phyloP scores from a whole-genome alignment of 2,888 invertebrate species.

The Sminthurides aquaticus region DNA sequence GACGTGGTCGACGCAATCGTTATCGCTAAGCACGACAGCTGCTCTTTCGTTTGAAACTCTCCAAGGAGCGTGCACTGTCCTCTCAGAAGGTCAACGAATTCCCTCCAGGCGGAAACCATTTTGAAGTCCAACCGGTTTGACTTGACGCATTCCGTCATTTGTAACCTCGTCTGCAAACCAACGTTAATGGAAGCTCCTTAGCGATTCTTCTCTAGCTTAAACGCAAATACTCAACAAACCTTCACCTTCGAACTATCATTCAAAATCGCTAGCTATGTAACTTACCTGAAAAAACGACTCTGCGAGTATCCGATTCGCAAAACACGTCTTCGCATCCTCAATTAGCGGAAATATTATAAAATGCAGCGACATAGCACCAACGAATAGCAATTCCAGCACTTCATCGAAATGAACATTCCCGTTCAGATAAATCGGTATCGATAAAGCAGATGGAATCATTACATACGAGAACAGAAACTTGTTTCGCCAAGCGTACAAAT shows the following conservation, averaged over 20 bases:
- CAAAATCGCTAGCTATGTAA: not conserved
- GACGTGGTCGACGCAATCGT: not conserved
- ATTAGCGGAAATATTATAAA: constrained; percentile 4
- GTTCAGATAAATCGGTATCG: constrained; percentile 4
- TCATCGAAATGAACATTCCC: not conserved
- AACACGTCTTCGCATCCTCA: not conserved
- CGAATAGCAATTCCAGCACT: not conserved
- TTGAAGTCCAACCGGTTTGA: not conserved
- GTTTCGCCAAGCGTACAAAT: constrained; percentile 7
- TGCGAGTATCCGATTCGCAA: not conserved
- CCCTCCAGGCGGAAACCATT: constrained; percentile 10
- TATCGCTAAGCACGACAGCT: not conserved
- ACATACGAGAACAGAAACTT: not conserved
- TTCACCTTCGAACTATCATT: not conserved
- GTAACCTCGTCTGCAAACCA: not conserved
- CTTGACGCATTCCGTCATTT: not conserved
- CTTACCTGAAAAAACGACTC: constrained; percentile 6
- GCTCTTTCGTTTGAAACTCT: not conserved
- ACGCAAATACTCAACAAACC: not conserved
- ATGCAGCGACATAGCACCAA: not conserved
- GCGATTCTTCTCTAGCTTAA: too few species aligned
- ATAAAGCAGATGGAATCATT: not conserved
- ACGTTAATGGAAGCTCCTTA: too few species aligned
- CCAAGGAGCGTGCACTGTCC: not conserved
- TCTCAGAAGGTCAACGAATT: constrained; percentile 3